Evolutionary conservation across 2,888 invertebrate species (phyloP).

Genomic region (Rotaria sp.): DNA sequence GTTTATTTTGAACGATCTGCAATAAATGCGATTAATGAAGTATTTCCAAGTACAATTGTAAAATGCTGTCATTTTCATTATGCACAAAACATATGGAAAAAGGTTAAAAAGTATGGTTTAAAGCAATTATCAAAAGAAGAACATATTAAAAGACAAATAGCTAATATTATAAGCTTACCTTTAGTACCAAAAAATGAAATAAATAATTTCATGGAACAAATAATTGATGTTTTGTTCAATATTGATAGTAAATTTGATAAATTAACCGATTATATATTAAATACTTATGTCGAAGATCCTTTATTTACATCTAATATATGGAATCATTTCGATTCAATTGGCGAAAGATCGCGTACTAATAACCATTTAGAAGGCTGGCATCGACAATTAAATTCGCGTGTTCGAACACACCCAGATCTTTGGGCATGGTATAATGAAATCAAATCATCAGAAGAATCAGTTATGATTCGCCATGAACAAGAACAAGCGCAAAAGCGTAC

Average conservation of each 20-base stretch:
- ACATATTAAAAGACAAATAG: neutral
- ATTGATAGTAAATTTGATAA: neutral
- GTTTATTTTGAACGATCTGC: neutral
- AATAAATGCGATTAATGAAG: neutral
- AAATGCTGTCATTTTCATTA: neutral
- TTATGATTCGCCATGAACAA: neutral
- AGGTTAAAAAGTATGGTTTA: neutral
- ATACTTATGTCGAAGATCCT: neutral
- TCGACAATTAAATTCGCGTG: neutral
- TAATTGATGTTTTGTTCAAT: neutral
- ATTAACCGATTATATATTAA: neutral
- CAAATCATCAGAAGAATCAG: neutral
- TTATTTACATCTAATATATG: neutral
- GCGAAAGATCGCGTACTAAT: neutral
- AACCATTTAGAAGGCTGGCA: neutral
- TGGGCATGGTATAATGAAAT: neutral
- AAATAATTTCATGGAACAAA: neutral
- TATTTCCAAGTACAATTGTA: neutral
- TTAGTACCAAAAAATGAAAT: neutral
- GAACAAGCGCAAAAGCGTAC: too few species aligned
- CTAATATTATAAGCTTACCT: neutral
- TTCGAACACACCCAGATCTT: neutral
- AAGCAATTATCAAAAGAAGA: neutral
- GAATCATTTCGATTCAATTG: neutral
- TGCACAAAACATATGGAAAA: neutral